Percentiles rank a stretch among this genome's conserved stretches.
phyloP scores from a whole-genome alignment of 64 coral and sea anemone species.

The Montipora efflorescens region DNA sequence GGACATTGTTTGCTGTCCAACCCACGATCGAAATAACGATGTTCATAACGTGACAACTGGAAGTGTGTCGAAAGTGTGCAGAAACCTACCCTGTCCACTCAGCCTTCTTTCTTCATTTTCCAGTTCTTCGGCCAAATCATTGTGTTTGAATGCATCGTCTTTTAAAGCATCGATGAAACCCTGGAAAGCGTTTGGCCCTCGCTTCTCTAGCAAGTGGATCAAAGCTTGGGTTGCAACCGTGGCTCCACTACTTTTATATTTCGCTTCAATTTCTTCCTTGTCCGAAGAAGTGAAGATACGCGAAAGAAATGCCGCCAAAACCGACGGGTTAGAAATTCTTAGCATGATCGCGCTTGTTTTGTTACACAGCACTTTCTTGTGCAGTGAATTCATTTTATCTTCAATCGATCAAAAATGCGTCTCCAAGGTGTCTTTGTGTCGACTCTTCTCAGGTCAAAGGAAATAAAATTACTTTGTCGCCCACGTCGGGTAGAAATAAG shows the following conservation, averaged over 20 bases:
- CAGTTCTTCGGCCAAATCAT: not conserved
- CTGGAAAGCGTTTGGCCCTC: constrained; percentile 27
- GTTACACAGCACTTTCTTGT: constrained; percentile 5
- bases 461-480: not conserved
- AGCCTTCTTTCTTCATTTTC: constrained; percentile 14
- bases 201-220: constrained; percentile 25
- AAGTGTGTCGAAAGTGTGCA: too few species aligned
- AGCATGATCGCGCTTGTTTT: not conserved
- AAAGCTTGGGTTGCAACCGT: not conserved
- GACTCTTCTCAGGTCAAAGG: not conserved
- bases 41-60: too few species aligned
- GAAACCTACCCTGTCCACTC: not conserved
- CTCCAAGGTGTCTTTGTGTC: not conserved
- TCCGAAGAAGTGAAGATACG: not conserved
- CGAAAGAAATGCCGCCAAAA: not conserved
- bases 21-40: too few species aligned
- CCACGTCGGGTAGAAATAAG: constrained; percentile 29
- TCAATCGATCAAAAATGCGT: not conserved
- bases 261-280: constrained; percentile 8
- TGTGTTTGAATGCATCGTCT: not conserved
- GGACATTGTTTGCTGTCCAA: too few species aligned
- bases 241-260: not conserved
- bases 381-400: not conserved
- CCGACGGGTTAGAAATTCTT: not conserved
- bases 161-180: not conserved